Evolutionary conservation across 2,113 vertebrate species (phyloP).

Genomic region (Alligator sinensis): DNA sequence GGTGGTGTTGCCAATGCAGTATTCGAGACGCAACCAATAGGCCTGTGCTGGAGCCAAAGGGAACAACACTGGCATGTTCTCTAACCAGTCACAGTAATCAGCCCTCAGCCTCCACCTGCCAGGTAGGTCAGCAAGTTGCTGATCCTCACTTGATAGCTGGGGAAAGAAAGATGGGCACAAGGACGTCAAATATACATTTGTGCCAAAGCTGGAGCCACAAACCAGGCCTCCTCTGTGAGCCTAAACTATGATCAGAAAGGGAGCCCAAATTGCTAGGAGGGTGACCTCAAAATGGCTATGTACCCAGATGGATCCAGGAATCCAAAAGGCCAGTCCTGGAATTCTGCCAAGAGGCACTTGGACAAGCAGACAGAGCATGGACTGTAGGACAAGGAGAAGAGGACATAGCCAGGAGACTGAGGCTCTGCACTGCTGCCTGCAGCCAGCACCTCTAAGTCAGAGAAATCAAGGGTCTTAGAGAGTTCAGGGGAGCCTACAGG

Average conservation of each 20-base stretch:
- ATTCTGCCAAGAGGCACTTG: accelerated
- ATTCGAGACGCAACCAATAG: not conserved
- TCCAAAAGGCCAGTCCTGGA: accelerated
- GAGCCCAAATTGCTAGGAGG: not conserved
- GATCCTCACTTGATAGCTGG: not conserved
- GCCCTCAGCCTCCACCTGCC: accelerated
- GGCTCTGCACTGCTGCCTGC: not conserved
- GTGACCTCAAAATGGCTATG: not conserved
- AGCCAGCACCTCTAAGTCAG: not conserved
- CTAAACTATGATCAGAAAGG: not conserved
- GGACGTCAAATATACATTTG: not conserved
- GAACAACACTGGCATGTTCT: not conserved
- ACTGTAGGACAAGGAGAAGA: not conserved
- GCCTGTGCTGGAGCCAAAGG: not conserved
- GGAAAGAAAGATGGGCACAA: not conserved
- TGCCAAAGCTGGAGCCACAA: not conserved
- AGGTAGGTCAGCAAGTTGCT: not conserved
- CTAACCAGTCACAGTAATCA: not conserved
- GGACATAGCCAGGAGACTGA: not conserved
- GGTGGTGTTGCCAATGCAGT: not conserved
- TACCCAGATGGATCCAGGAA: not conserved
- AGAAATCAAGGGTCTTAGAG: accelerated
- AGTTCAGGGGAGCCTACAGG: not conserved
- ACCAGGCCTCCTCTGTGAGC: not conserved
- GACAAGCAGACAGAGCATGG: not conserved